Conservation (phyloP, 1,140 invertebrate genomes). For the Saxidomus purpurata region DNA sequence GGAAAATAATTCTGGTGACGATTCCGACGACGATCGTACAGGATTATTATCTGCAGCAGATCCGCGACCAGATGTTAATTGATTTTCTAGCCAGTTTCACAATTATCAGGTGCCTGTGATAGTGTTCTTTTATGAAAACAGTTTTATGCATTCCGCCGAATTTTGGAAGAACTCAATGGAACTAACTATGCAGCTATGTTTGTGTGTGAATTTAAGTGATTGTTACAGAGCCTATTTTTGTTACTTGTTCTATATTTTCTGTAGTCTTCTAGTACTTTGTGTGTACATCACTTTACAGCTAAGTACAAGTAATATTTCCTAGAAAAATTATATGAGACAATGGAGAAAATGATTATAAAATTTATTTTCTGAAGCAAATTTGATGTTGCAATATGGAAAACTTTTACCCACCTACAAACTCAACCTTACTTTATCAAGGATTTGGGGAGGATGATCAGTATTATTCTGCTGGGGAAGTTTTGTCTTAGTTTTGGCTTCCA, state of each 20-base stretch:
- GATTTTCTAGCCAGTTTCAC: not conserved
- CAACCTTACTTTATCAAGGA: no score
- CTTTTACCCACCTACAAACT: no score
- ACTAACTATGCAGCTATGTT: not conserved
- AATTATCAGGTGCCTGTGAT: not conserved
- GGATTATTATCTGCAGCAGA: slow-evolving; percentile 43
- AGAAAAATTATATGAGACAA: no score
- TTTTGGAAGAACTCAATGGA: not conserved
- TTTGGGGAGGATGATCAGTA: no score
- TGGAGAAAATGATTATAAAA: no score
- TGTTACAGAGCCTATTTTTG: not conserved
- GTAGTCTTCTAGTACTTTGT: not conserved
- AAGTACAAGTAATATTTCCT: no score
- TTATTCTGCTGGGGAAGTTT: no score
- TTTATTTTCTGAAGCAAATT: no score
- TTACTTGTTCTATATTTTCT: not conserved
- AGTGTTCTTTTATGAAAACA: not conserved
- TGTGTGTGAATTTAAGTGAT: no score
- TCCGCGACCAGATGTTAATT: slow-evolving; percentile 20
- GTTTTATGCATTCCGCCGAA: not conserved
- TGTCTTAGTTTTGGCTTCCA: no score
- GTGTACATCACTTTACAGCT: no score
- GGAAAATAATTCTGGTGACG: slow-evolving; percentile 16
- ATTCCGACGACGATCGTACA: slow-evolving; percentile 8
- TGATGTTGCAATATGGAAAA: no score